Evolutionary conservation across 2,797 vertebrate species (phyloP), one percentile per base, ranked within the genome.

Genomic region (Pteronotus mesoamericanus): DNA sequence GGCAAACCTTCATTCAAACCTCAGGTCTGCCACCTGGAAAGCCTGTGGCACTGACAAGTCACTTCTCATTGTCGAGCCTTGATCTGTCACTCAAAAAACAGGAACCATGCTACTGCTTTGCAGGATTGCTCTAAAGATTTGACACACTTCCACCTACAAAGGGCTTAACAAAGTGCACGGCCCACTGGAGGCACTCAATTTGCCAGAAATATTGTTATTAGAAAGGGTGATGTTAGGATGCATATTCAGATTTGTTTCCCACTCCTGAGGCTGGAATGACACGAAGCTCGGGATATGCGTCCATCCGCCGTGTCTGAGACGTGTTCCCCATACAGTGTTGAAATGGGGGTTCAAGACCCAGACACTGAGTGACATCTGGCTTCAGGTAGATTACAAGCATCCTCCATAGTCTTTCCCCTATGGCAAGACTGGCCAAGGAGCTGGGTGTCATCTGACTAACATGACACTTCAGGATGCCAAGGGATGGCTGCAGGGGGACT

Each of bases 231-330:
- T 11, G 29, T 4, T 4, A 39, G 64, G 15, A 57, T 53, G 11
- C 22, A 14, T 34, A 59, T 84, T 59, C 29, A 57, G 51, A 53
- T 24, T 7, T 74, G 82, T 32, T 84, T 85, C n/a, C 37, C 19
- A 1, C 3, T n/a, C 8, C 3, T 85, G 42, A 34, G 66, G 46
- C 37, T 6, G 48, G 83, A 46, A 18, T 26, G 83, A 66, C 19
- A 11, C 21, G 18, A 48, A 9, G 16, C 12, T 72, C 0, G 2
- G 46, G 39, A 16, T 2, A 1, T 1, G 19, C 34, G 51, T 6
- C 11, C 61, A 9, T 24, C 9, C 14, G 37, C 57, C 12, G 12
- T 5, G 14, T 7, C 57, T 2, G 8, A 37, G 29, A n/a, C 7
- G 10, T 8, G 32, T 6, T 24, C 21, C 71, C 71, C 34, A 6